A percentile compares a stretch with the other conserved stretches of the same genome.
These are phyloP conservation scores for Drosophila saltans DNA, from an alignment of 1,140 invertebrate species.

Conservation along the genomic window DNA sequence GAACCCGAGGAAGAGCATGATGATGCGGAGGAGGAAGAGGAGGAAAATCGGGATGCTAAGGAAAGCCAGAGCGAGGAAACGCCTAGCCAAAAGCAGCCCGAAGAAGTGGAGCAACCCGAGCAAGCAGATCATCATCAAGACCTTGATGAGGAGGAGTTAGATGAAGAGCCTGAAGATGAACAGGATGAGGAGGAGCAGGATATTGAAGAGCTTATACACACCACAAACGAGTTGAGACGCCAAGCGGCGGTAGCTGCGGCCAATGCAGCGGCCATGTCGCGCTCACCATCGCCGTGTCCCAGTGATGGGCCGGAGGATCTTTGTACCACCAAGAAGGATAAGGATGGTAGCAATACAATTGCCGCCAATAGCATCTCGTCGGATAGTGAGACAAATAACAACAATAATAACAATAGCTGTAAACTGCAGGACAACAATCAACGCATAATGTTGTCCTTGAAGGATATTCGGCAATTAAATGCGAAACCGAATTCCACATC, in stretches of 20 bases:
- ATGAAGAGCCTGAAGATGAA: constrained; percentile 49
- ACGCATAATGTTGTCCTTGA: constrained; percentile 79
- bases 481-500: constrained; percentile 65
- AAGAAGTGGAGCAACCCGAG: constrained; percentile 32
- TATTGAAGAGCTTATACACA: constrained; percentile 80
- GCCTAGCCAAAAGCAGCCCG: background rate
- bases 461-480: constrained; percentile 80
- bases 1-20: constrained; percentile 21
- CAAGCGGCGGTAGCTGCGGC: constrained; percentile 66
- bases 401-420: constrained; percentile 74
- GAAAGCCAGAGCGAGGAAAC: constrained; percentile 18
- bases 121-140: constrained; percentile 28
- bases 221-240: constrained; percentile 73
- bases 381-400: constrained; percentile 56
- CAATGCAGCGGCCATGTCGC: constrained; percentile 69
- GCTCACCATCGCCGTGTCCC: constrained; percentile 51
- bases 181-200: constrained; percentile 75
- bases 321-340: constrained; percentile 83
- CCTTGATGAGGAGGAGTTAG: constrained; percentile 43
- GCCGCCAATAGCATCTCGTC: constrained; percentile 30
- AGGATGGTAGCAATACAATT: constrained; percentile 34
- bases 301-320: constrained; percentile 84
- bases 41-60: constrained; percentile 32
- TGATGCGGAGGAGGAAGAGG: constrained; percentile 24
- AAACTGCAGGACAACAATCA: constrained; percentile 82